Base-by-base conservation (phyloP, 1,140 invertebrate genomes). In the Drosophila kurseongensis region DNA sequence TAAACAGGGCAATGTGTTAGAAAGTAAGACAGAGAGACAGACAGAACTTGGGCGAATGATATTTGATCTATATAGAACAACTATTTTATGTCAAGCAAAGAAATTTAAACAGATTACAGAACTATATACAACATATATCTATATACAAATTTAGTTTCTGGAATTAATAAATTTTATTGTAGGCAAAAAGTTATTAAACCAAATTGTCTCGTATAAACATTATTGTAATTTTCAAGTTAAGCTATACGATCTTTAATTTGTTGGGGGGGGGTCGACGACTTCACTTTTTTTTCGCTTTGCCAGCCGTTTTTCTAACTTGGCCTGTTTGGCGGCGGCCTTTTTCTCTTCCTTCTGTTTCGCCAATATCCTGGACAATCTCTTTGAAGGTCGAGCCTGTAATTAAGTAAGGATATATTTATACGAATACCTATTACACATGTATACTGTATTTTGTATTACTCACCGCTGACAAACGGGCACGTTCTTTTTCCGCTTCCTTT, bases 141-240 rank as follows among this genome's bases (percentile, higher is more conserved):
- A 89, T 89, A 89, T 89, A 89, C 84, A 84, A 84, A 60, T 75
- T 84, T 84, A 89, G 84, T 89, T 89, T 89, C 80, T 84, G 83
- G 79, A 80, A 84, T 84, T 89, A 89, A 89, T 89, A 89, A 88
- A 84, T 84, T 89, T 84, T 78, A 89, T 89, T 84, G 84, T 89
- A 89, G 84, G 52, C 76, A 79, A 83, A 72, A 48, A 60, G 44
- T 77, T 77, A 51, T 62, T 47, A 35, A 75, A 65, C 47, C 32
- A 75, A 58, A 16, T 9, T 40, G 23, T 35, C 42, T 63, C 50
- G 12, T 61, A 50, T 32, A 32, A 50, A 50, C 27, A 32, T 41
- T 16, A 38, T 45, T 41, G 16, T 5, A 61, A 9, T 40, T 35
- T 14, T 13, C 3, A 16, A 18, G 1, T 29, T 16, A 10, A 5